Conservation (phyloP, 2,888 invertebrate species). For the Pegoplata infirma region DNA sequence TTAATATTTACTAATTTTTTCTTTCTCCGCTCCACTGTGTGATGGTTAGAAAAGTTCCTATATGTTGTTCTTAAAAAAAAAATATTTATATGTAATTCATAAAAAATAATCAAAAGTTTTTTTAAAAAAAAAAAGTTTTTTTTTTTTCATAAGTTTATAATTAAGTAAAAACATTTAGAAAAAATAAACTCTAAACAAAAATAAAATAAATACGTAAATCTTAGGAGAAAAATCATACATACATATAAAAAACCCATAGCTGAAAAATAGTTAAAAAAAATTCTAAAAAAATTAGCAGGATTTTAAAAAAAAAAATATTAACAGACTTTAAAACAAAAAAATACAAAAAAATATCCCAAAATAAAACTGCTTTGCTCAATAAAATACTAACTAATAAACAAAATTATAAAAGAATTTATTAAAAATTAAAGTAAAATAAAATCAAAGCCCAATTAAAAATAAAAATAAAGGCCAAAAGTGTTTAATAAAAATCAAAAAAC, state of each 20-base stretch:
- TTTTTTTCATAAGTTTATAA: conserved; percentile 56
- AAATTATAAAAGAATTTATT: conserved; percentile 48
- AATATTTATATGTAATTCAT: conserved; percentile 11
- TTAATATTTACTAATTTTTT: too few relatives aligned
- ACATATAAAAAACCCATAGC: conserved; percentile 55
- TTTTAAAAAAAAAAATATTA: conserved; percentile 33
- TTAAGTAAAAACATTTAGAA: conserved; percentile 38
- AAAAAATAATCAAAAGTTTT: conserved; percentile 44
- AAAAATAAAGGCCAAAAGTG: conserved; percentile 60
- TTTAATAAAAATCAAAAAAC: too few relatives aligned
- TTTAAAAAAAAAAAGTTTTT: conserved; percentile 48
- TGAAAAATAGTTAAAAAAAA: conserved; percentile 52
- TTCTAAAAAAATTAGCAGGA: conserved; percentile 54
- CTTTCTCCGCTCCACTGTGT: conserved; percentile 8
- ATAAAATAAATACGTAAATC: conserved; percentile 54
- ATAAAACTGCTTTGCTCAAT: conserved; percentile 71
- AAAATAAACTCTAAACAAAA: conserved; percentile 61
- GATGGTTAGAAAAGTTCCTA: conserved; percentile 62
- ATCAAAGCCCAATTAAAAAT: conserved; percentile 34
- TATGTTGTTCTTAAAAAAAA: conserved; percentile 47
- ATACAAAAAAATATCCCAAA: conserved; percentile 31
- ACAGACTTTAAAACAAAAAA: conserved; percentile 37
- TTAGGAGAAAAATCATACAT: conserved; percentile 57
- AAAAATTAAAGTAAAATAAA: conserved; percentile 25
- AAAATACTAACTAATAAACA: conserved; percentile 43